These are phyloP conservation scores for Steinernema feltiae DNA, from an alignment of 1,140 invertebrate genomes.

Conservation along the genomic window DNA sequence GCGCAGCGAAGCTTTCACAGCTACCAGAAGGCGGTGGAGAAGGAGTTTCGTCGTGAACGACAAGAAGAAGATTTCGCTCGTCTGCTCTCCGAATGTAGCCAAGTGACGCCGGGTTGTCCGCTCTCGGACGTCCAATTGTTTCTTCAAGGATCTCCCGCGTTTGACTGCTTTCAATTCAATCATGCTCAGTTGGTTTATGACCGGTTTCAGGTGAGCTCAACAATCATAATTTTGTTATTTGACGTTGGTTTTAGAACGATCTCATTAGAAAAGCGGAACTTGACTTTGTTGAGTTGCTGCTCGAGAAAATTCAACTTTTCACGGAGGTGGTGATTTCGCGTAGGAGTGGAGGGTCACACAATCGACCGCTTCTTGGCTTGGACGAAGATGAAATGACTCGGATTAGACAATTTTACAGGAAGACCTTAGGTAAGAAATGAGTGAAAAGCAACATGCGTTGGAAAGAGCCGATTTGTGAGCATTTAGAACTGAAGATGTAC, in stretches of 20 bases:
- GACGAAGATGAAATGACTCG: conserved; percentile 23
- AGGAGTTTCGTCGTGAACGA: conserved; percentile 18
- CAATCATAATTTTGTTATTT: conserved; percentile 19
- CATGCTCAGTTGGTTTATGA: conserved; percentile 27
- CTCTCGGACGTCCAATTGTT: conserved; percentile 26
- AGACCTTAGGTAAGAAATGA: conserved; percentile 27
- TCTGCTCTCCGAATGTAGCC: conserved; percentile 16
- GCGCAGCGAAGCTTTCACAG: conserved; percentile 23
- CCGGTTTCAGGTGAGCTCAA: conserved; percentile 22
- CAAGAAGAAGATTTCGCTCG: conserved; percentile 26
- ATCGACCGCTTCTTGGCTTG: conserved; percentile 16
- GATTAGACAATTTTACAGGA: conserved; percentile 24
- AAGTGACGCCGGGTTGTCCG: conserved; percentile 25
- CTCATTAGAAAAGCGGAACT: conserved; percentile 23
- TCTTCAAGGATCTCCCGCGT: conserved; percentile 22
- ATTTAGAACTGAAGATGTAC: neutral
- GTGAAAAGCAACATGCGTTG: too few species aligned
- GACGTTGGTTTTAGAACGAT: conserved; percentile 19
- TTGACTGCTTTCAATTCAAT: conserved; percentile 19
- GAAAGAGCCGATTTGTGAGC: too few species aligned
- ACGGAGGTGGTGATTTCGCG: conserved; percentile 9
- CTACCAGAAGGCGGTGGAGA: conserved; percentile 15
- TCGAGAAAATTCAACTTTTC: conserved; percentile 30
- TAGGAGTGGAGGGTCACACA: neutral
- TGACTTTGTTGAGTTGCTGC: conserved; percentile 25